These are phyloP conservation scores for Argentina silus DNA, from an alignment of 2,797 vertebrate genomes.

Conservation along the genomic window DNA sequence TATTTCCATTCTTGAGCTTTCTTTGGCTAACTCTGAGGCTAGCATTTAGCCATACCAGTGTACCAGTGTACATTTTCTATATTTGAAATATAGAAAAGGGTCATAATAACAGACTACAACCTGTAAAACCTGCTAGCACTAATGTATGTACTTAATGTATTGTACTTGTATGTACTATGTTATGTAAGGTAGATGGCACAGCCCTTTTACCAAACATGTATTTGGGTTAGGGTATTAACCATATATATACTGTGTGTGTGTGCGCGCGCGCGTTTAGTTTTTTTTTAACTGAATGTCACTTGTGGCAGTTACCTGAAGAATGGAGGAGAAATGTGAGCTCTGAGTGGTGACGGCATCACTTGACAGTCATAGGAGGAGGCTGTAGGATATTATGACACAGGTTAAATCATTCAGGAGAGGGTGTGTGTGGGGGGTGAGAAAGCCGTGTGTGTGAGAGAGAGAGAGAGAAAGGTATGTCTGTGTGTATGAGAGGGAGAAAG, in stretches of 20 bases:
- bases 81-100: too few species aligned
- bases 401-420: conserved; percentile 73
- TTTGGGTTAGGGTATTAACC: too few species aligned
- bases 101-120: too few species aligned
- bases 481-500: conserved; percentile 11
- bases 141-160: too few species aligned
- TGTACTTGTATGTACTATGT: too few species aligned
- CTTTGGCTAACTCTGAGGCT: too few species aligned
- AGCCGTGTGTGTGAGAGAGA: conserved; percentile 12
- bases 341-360: conserved; percentile 46
- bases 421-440: conserved; percentile 1
- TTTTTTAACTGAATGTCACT: conserved; percentile 42
- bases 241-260: conserved; percentile 41
- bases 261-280: not conserved
- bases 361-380: conserved; percentile 63
- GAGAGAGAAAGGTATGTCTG: conserved; percentile 1
- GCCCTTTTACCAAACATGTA: too few species aligned
- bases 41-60: too few species aligned
- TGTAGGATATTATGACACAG: conserved; percentile 62
- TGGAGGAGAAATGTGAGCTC: conserved; percentile 63
- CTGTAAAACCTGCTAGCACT: too few species aligned
- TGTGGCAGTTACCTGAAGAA: conserved; percentile 56
- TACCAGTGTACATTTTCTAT: too few species aligned
- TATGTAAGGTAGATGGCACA: too few species aligned
- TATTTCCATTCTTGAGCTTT: too few species aligned